Percentiles rank a stretch among this genome's conserved stretches.
Conservation (phyloP, 1,140 invertebrate genomes). For the Vanessa tameamea region DNA sequence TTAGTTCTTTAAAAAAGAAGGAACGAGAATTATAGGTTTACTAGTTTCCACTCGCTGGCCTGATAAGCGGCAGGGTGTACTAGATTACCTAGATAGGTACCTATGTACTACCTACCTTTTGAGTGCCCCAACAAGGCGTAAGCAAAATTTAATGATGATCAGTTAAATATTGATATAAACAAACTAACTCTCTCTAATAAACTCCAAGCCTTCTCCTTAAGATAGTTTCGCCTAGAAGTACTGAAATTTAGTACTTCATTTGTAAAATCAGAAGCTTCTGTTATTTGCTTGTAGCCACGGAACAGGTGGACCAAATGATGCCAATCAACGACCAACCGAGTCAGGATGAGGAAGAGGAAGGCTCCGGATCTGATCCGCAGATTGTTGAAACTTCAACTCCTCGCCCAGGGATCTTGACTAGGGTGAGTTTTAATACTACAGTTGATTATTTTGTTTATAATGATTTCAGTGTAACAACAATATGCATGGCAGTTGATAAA, state of each 20-base stretch:
- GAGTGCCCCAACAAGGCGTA: too few relatives aligned
- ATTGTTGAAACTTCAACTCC: constrained; percentile 40
- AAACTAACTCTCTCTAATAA: too few relatives aligned
- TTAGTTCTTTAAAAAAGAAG: too few relatives aligned
- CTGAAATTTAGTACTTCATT: neutral
- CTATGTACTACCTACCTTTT: too few relatives aligned
- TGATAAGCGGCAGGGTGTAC: too few relatives aligned
- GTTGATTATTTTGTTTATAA: neutral
- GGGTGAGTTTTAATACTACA: constrained; percentile 43
- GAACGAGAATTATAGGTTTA: neutral
- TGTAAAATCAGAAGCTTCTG: neutral
- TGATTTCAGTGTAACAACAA: neutral
- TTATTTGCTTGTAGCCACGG: constrained; percentile 34
- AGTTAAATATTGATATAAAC: too few relatives aligned
- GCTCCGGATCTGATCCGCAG: constrained; percentile 78
- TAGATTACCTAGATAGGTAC: too few relatives aligned
- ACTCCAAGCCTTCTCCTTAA: too few relatives aligned
- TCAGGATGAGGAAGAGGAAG: constrained; percentile 69
- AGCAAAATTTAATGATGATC: too few relatives aligned
- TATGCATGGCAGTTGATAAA: too few relatives aligned
- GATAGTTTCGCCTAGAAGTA: neutral
- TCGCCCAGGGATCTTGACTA: constrained; percentile 45
- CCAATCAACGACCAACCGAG: constrained; percentile 47
- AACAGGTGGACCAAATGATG: constrained; percentile 53
- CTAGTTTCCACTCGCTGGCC: too few relatives aligned